Conservation (phyloP, 2,797 vertebrate species). For the Anolis apletophallus region DNA sequence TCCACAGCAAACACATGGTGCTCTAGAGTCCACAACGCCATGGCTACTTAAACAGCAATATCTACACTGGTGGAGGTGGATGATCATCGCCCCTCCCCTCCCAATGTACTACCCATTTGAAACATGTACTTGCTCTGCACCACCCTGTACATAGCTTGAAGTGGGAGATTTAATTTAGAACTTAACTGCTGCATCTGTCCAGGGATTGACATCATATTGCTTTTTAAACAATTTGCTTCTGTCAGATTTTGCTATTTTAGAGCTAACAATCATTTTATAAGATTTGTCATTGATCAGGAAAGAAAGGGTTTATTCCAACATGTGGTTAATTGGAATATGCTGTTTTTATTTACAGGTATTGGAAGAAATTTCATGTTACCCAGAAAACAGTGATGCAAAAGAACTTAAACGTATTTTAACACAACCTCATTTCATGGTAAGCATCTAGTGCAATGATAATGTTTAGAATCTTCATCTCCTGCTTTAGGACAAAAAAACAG, state of each 20-base stretch:
- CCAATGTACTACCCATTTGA: no score
- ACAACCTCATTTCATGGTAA: conserved; percentile 99
- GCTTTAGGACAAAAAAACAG: conserved; percentile 34
- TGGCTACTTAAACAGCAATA: no score
- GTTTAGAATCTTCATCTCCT: background rate
- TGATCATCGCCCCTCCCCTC: no score
- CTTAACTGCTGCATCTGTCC: background rate
- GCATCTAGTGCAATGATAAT: conserved; percentile 49
- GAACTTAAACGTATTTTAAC: conserved; percentile 97
- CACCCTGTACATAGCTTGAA: background rate
- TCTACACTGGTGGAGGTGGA: no score
- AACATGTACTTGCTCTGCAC: no score
- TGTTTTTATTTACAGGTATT: conserved; percentile 84
- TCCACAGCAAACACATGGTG: no score
- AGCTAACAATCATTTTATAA: background rate
- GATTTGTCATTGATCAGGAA: background rate
- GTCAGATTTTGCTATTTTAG: background rate
- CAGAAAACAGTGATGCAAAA: conserved; percentile 95
- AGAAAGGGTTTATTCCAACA: background rate
- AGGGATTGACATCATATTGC: background rate
- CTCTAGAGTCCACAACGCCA: no score
- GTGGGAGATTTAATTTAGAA: background rate
- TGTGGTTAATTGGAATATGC: background rate
- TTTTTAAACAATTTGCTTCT: background rate
- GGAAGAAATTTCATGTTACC: conserved; percentile 98